Evolutionary conservation across 2,888 invertebrate genomes (phyloP).

Genomic region (Gryllus longicercus): DNA sequence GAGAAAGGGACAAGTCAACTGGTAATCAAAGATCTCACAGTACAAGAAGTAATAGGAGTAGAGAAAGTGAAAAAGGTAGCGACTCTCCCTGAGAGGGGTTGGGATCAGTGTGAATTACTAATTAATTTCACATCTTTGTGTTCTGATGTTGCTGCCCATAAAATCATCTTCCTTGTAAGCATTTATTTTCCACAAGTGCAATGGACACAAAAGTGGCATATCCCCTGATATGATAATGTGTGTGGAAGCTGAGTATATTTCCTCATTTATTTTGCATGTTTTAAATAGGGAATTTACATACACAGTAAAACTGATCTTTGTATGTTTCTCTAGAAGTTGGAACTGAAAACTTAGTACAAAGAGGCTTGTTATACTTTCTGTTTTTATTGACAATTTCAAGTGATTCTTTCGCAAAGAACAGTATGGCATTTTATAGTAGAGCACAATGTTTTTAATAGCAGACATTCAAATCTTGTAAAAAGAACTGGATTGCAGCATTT

Average conservation of each 20-base stretch:
- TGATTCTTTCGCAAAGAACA: too few species aligned
- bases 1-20: slow-evolving; percentile 24
- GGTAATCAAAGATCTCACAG: slow-evolving; percentile 25
- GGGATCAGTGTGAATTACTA: slow-evolving; percentile 20
- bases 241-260: neutral
- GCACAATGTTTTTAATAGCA: too few species aligned
- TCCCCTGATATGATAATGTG: neutral
- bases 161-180: neutral
- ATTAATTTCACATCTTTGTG: slow-evolving; percentile 11
- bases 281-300: neutral
- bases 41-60: slow-evolving; percentile 25
- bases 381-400: neutral
- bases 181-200: too few species aligned
- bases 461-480: too few species aligned
- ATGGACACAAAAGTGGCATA: too few species aligned
- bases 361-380: neutral
- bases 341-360: neutral
- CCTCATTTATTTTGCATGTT: neutral
- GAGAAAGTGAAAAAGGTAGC: slow-evolving; percentile 26
- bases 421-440: too few species aligned
- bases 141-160: neutral
- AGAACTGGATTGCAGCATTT: too few species aligned
- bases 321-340: slow-evolving; percentile 1
- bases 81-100: slow-evolving; percentile 22
- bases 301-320: slow-evolving; percentile 7